These are phyloP conservation scores for Drosophila mojavensis DNA, from an alignment of 1,140 invertebrate species.

Conservation along the genomic window DNA sequence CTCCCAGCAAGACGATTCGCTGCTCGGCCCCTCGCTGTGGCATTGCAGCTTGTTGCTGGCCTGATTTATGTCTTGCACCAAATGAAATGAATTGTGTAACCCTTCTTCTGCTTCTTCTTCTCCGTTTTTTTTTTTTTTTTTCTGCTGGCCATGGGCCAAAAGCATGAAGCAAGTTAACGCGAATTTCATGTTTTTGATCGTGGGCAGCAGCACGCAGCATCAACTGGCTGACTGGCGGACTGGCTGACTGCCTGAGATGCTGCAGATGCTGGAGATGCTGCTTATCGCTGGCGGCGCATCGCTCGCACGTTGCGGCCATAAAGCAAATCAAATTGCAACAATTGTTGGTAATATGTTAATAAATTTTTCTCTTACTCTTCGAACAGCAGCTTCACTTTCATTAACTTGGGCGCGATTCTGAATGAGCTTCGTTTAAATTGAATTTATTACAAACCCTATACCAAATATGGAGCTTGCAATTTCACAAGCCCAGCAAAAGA, in stretches of 20 bases:
- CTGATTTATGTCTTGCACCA: slow-evolving; percentile 81
- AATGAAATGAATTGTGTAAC: slow-evolving; percentile 83
- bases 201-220: slow-evolving; percentile 58
- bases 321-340: slow-evolving; percentile 82
- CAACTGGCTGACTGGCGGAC: slow-evolving; percentile 7
- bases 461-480: slow-evolving; percentile 27
- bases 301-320: slow-evolving; percentile 69
- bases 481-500: neutral
- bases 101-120: slow-evolving; percentile 53
- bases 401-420: slow-evolving; percentile 53
- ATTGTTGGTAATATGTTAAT: slow-evolving; percentile 82
- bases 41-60: slow-evolving; percentile 67
- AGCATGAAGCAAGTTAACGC: slow-evolving; percentile 62
- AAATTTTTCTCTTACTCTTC: slow-evolving; percentile 52
- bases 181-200: slow-evolving; percentile 76
- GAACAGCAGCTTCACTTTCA: slow-evolving; percentile 67
- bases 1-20: slow-evolving; percentile 63
- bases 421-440: slow-evolving; percentile 53
- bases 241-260: slow-evolving; percentile 35
- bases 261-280: slow-evolving; percentile 45
- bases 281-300: slow-evolving; percentile 72
- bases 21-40: slow-evolving; percentile 20
- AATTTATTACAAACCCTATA: slow-evolving; percentile 48
- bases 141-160: neutral
- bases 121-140: slow-evolving; percentile 33